Conservation (phyloP, 2,113 vertebrate genomes). For the Tetrax tetrax region DNA sequence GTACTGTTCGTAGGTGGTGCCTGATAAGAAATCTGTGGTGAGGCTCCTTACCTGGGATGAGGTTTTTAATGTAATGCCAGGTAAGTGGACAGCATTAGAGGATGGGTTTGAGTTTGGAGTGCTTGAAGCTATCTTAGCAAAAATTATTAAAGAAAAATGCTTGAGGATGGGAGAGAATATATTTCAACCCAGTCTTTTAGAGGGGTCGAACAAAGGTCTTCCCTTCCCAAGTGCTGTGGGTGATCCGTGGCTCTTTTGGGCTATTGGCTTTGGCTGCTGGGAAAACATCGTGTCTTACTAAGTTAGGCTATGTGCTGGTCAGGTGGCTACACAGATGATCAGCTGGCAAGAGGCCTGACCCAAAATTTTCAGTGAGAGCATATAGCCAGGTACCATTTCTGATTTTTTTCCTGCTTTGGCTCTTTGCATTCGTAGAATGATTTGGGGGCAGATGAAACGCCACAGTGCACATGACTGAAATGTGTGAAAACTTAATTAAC, state of each 20-base stretch:
- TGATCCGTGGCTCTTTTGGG: not conserved
- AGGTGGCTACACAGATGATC: not conserved
- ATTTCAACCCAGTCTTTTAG: not conserved
- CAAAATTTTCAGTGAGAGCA: not conserved
- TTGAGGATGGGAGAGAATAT: not conserved
- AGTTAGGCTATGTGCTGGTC: not conserved
- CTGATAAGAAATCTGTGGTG: not conserved
- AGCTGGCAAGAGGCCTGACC: not conserved
- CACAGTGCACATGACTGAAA: not conserved
- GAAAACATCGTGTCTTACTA: not conserved
- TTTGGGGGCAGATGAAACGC: not conserved
- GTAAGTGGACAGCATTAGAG: not conserved
- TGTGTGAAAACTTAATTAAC: constrained; percentile 37
- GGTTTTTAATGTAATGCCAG: not conserved
- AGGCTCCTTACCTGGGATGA: not conserved
- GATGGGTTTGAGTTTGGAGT: not conserved
- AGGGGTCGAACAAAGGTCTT: rapidly evolving
- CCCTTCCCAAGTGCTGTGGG: not conserved
- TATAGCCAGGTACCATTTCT: not conserved
- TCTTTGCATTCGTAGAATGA: not conserved
- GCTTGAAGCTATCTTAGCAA: not conserved
- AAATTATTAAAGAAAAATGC: not conserved
- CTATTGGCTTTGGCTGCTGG: not conserved
- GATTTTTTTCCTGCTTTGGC: not conserved
- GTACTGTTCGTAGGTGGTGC: not conserved